phyloP scores from a whole-genome alignment of 1,140 invertebrate species.

The Oppia nitens region DNA sequence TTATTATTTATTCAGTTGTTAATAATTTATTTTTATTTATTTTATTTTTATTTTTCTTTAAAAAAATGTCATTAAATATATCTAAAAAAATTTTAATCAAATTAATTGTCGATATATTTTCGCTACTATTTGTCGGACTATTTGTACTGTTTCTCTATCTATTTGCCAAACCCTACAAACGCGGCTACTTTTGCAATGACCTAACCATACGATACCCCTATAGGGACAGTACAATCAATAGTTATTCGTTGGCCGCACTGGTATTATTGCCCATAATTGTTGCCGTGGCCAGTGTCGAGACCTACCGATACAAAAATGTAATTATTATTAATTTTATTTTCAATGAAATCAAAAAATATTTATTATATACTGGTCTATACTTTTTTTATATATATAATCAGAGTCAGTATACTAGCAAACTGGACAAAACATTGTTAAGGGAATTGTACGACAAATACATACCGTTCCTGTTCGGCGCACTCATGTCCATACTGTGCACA shows the following conservation, averaged over 20 bases:
- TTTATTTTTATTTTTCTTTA: no score
- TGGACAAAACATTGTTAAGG: neutral
- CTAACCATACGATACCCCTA: neutral
- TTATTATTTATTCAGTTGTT: no score
- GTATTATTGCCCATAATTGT: neutral
- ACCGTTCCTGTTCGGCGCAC: neutral
- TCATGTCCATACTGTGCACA: conserved; percentile 30
- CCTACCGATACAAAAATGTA: neutral
- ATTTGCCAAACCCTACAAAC: neutral
- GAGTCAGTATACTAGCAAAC: no score
- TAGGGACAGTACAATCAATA: neutral
- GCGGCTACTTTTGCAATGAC: neutral
- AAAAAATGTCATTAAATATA: no score
- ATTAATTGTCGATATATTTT: neutral
- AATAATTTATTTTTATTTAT: no score
- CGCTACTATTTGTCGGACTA: neutral
- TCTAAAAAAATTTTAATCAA: neutral
- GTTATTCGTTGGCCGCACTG: neutral
- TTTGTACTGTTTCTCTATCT: neutral
- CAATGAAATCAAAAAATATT: neutral
- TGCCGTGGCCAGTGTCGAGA: neutral
- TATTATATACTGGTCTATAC: neutral
- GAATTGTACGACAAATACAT: neutral
- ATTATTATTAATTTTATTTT: neutral
- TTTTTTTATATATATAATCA: no score